These are phyloP conservation scores for Semotilus atromaculatus DNA, from an alignment of 2,797 vertebrate genomes.

Conservation along the genomic window DNA sequence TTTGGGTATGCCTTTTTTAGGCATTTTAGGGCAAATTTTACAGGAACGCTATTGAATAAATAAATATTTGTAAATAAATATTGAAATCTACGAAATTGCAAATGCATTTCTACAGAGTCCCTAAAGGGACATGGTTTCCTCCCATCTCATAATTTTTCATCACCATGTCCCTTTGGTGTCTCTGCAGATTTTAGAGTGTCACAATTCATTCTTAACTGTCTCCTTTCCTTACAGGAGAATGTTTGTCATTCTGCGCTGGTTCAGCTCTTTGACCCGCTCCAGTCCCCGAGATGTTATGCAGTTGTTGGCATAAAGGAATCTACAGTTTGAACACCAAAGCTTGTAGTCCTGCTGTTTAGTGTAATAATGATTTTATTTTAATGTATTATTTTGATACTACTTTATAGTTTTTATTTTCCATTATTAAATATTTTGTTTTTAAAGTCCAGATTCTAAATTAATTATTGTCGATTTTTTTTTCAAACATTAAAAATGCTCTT, in stretches of 20 bases:
- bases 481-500: background rate
- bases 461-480: background rate
- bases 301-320: constrained; percentile 73
- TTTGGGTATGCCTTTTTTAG: too few species aligned
- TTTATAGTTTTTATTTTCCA: background rate
- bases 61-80: too few species aligned
- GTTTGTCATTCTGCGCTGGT: constrained; percentile 74
- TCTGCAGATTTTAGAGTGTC: background rate
- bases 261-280: constrained; percentile 81
- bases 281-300: constrained; percentile 81
- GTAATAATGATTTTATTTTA: background rate
- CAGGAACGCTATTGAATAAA: too few species aligned
- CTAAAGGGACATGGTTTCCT: background rate
- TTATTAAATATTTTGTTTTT: constrained; percentile 13
- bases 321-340: constrained; percentile 22
- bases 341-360: background rate
- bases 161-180: background rate
- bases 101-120: too few species aligned
- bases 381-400: background rate
- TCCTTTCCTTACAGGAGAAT: constrained; percentile 66
- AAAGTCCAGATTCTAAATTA: background rate
- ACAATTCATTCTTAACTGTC: background rate
- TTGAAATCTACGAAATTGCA: too few species aligned
- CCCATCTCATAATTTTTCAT: background rate
- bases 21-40: too few species aligned